Conservation (phyloP, 2,113 vertebrate species). For the Alectura lathami region DNA sequence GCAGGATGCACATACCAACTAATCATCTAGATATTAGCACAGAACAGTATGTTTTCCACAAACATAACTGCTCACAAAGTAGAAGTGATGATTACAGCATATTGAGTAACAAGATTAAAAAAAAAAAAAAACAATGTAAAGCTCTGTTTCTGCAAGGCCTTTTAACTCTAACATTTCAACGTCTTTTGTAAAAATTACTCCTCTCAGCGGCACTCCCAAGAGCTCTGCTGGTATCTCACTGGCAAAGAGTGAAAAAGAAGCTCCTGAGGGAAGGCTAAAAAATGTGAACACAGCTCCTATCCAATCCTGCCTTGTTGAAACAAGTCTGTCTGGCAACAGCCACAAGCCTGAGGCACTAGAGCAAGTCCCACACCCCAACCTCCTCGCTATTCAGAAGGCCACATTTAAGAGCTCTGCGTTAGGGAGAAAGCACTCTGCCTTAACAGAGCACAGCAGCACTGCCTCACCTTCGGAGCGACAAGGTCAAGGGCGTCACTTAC, state of each 20-base stretch:
- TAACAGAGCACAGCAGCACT: not conserved
- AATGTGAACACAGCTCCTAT: not conserved
- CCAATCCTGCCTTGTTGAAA: not conserved
- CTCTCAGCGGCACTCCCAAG: not conserved
- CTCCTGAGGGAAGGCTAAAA: slow-evolving; percentile 2
- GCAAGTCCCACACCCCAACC: not conserved
- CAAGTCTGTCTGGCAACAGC: slow-evolving; percentile 9
- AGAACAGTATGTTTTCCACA: not conserved
- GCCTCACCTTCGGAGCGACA: not conserved
- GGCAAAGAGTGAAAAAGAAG: slow-evolving; percentile 20
- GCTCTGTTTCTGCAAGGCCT: not conserved
- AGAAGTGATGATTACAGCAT: fast-evolving
- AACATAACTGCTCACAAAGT: not conserved
- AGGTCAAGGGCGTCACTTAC: not conserved
- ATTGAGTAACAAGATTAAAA: not conserved
- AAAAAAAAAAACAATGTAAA: not conserved
- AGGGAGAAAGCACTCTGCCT: not conserved
- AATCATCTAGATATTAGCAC: not conserved
- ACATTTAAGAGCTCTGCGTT: not conserved
- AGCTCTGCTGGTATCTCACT: not conserved
- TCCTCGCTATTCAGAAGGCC: not conserved
- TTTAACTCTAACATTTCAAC: not conserved
- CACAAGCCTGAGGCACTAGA: slow-evolving; percentile 28
- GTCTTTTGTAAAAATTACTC: not conserved
- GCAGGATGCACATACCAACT: not conserved